These are phyloP conservation scores for Numenius phaeopus DNA, from an alignment of 2,797 vertebrate species.

Conservation along the genomic window DNA sequence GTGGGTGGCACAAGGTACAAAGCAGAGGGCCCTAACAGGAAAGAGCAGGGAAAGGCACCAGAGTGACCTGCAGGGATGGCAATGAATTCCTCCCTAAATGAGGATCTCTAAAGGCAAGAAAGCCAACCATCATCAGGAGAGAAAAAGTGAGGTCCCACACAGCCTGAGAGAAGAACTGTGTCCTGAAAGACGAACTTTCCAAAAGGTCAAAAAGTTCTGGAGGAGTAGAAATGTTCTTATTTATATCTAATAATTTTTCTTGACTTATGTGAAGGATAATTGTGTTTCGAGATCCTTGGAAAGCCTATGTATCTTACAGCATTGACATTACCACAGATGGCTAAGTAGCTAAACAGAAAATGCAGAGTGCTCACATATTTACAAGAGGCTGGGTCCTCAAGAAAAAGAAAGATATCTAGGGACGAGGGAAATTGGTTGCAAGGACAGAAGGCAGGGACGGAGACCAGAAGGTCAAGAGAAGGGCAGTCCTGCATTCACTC, in stretches of 20 bases:
- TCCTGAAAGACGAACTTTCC: not conserved
- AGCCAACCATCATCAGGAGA: rapidly evolving
- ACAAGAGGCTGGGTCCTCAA: not conserved
- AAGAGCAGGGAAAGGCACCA: not conserved
- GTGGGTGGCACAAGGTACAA: not conserved
- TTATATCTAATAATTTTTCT: not conserved
- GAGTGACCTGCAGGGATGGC: not conserved
- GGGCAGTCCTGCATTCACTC: not conserved
- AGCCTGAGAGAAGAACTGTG: not conserved
- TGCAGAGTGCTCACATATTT: not conserved
- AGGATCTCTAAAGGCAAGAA: not conserved
- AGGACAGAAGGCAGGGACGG: not conserved
- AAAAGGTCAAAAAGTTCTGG: not conserved
- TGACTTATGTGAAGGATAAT: not conserved
- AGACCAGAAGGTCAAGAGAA: not conserved
- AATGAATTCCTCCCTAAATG: not conserved
- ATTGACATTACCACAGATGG: rapidly evolving
- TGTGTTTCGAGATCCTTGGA: not conserved
- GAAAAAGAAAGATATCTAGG: not conserved
- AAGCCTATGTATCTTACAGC: not conserved
- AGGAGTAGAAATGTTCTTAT: not conserved
- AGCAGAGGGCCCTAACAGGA: not conserved
- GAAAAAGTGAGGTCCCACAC: not conserved
- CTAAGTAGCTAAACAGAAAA: not conserved
- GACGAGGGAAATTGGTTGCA: not conserved